A percentile compares a stretch with the other conserved stretches of the same genome.
phyloP scores from a whole-genome alignment of 2,113 vertebrate species.

The Rhabdomys dilectus region DNA sequence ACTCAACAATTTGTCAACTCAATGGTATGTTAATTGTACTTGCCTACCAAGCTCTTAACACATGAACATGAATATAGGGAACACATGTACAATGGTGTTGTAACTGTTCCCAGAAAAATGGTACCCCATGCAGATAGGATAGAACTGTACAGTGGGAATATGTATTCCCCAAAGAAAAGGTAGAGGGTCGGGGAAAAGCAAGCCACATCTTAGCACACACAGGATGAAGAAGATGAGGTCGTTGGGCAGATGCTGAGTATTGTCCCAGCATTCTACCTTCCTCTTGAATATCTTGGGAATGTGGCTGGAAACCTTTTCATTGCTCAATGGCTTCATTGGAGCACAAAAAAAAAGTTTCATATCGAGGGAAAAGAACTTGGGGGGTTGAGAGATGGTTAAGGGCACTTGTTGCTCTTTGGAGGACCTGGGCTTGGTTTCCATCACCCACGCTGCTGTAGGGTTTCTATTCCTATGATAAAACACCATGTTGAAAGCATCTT shows the following conservation, averaged over 20 bases:
- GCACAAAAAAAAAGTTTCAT: constrained; percentile 17
- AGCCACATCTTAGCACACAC: not conserved
- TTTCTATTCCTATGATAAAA: not conserved
- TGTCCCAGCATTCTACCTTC: not conserved
- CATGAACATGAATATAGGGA: not conserved
- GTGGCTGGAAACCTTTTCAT: not conserved
- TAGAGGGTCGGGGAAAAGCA: not conserved
- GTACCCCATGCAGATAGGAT: not conserved
- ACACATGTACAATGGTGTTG: not conserved
- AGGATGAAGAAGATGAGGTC: not conserved
- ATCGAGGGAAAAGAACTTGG: not conserved
- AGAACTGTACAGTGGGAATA: no score
- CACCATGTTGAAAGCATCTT: not conserved
- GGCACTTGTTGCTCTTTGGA: not conserved
- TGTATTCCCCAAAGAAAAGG: not conserved
- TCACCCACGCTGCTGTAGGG: not conserved
- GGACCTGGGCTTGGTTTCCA: not conserved
- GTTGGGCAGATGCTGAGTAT: not conserved
- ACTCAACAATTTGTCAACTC: not conserved
- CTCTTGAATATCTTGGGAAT: not conserved
- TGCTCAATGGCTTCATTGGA: constrained; percentile 4
- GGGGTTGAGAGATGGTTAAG: not conserved
- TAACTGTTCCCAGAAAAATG: not conserved
- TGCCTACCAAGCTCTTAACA: not conserved
- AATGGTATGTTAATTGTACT: not conserved